Base-by-base conservation (phyloP, 1,140 invertebrate species). In the Araneus ventricosus region DNA sequence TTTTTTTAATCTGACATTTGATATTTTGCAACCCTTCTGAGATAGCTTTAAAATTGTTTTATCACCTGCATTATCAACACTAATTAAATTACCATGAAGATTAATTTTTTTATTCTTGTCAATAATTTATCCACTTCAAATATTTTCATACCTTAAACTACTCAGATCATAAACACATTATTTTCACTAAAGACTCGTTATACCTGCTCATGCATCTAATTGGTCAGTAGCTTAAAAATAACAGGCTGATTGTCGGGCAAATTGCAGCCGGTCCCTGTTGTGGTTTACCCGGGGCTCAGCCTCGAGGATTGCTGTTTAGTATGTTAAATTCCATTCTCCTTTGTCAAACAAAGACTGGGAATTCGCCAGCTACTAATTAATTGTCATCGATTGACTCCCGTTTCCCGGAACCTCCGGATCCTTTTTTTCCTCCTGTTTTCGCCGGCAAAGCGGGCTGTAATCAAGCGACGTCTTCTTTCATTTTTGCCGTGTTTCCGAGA, bases 281-380 rank as follows among this genome's bases (percentile, higher is more conserved):
- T 17, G 70, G 30, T 75, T 75, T 75, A 86, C 37, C 41, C 57
- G 84, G 80, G 45, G 20, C 82, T 52, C 41, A 41, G 82, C 45
- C 82, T 84, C 17, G 82, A 52, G 82, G 88, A 45, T 41, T 41
- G 88, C 34, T 88, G 22, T 70, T n/a, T 61, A 70, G 41, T 67
- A 57, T 85, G 80, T 92, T 61, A 91, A 91, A 34, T 75, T 57
- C 82, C 41, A 57, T 70, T 86, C 75, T 85, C 39, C 84, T 34
- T 92, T 86, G 90, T 86, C 90, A 92, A 92, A 92, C 90, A 92
- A 92, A 92, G 90, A 57, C 88, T 61, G 75, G 75, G 39, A 91
- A 91, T 91, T 91, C 89, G 79, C 75, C 20, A 67, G 90, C 80
- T 85, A 57, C 90, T 92, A 92, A 92, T 92, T 92, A 92, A 92